phyloP scores from a whole-genome alignment of 2,888 invertebrate genomes.

The Gastracanthus pulcherrimus region DNA sequence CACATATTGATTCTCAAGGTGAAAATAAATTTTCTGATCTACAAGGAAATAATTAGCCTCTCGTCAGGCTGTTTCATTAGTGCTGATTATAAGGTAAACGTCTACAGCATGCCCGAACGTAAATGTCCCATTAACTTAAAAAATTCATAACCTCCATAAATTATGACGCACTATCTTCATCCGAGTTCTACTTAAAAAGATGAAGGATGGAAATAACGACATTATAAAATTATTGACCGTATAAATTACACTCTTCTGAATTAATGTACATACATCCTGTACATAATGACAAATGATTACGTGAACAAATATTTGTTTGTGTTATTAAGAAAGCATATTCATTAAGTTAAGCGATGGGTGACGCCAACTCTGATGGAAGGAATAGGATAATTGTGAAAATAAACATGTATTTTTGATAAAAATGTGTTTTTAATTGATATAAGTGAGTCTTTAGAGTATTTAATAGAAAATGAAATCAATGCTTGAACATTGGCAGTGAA shows the following conservation, averaged over 20 bases:
- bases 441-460: too few relatives aligned
- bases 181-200: not conserved
- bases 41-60: not conserved
- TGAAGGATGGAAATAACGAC: not conserved
- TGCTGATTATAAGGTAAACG: not conserved
- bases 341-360: too few relatives aligned
- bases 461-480: too few relatives aligned
- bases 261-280: not conserved
- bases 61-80: not conserved
- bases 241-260: not conserved
- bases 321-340: too few relatives aligned
- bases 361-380: too few relatives aligned
- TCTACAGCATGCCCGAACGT: not conserved
- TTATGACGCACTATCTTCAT: not conserved
- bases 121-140: not conserved
- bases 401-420: too few relatives aligned
- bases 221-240: not conserved
- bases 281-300: too few relatives aligned
- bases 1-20: not conserved
- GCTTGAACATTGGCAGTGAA: too few relatives aligned
- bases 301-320: too few relatives aligned
- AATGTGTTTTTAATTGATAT: too few relatives aligned
- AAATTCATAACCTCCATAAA: not conserved
- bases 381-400: too few relatives aligned
- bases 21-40: not conserved